Base-by-base conservation (phyloP, 1,140 invertebrate species). In the Leptopilina boulardi region DNA sequence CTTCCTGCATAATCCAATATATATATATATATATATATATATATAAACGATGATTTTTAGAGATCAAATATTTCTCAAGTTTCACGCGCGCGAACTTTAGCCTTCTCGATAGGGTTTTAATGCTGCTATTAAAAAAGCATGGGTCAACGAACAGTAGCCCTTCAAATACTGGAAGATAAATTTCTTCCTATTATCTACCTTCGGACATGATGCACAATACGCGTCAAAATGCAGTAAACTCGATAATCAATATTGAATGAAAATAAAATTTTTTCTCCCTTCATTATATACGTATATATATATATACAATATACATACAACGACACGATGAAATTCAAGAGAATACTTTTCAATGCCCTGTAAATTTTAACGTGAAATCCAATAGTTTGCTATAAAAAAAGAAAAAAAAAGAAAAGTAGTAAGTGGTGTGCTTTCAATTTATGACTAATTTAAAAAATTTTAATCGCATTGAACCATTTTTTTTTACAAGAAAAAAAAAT, bases 111-210 rank as follows among this genome's bases (percentile, higher is more conserved):
- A 9, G 34, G 47, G 21, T 23, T 66, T 66, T 66, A 30, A 66
- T 66, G 59, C 11, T 15, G 23, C 59, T 6, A 34, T 66, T 30
- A 66, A 66, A 59, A 59, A 66, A 66, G 26, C 59, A 2, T 30
- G 59, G 23, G 59, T 66, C 59, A 66, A 30, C n/a, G 59, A 26
- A 66, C 59, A 66, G 30, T 30, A n/a, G 26, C 11, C 23, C 26
- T 23, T 30, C 59, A 66, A 23, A 66, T 13, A 66, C 13, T 66
- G 59, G 26, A 66, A 30, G 34, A 66, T 66, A 66, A 66, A 66
- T 66, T 66, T 66, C 23, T 30, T 30, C 26, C 23, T 66, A 66
- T 66, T 66, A 66, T 66, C 59, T 66, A 66, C 47, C 47, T 51
- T 38, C n/a, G 15, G 15, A 51, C 59, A 30, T 66, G 26, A 66